These are phyloP conservation scores for Craseonycteris thonglongyai DNA, from an alignment of 2,113 vertebrate species.

Conservation along the genomic window DNA sequence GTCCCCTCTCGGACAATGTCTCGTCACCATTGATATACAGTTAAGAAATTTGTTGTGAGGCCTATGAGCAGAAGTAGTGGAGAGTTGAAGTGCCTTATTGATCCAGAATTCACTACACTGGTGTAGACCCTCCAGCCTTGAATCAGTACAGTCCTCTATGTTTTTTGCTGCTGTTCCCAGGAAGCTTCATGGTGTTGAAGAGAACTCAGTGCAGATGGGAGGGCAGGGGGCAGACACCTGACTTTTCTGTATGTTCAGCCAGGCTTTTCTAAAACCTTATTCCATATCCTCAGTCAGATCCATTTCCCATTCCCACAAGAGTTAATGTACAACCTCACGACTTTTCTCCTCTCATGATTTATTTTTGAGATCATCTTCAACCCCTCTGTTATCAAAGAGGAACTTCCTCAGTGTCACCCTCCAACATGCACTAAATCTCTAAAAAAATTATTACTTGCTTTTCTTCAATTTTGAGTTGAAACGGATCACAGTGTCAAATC, in stretches of 20 bases:
- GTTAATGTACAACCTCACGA: neutral
- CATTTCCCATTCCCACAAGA: neutral
- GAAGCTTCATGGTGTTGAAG: neutral
- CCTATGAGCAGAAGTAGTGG: too few species aligned
- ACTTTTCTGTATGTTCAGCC: neutral
- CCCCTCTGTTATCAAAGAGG: neutral
- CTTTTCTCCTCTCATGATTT: neutral
- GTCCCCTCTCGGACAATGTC: too few species aligned
- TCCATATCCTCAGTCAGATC: neutral
- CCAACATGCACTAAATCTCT: neutral
- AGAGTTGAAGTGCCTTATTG: too few species aligned
- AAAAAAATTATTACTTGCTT: neutral
- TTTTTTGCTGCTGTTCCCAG: neutral
- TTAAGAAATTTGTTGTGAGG: too few species aligned
- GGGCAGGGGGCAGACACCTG: fast-evolving
- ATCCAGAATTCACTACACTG: neutral
- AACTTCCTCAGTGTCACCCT: neutral
- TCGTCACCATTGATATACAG: too few species aligned
- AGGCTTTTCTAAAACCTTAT: neutral
- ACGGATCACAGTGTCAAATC: neutral
- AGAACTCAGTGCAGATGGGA: neutral
- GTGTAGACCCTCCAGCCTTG: neutral
- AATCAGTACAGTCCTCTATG: neutral
- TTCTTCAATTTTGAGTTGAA: neutral
- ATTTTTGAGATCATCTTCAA: neutral